Evolutionary conservation across 2,888 invertebrate species (phyloP), one percentile per base, ranked within the genome.

Genomic region (Apomyelois bistriatella): DNA sequence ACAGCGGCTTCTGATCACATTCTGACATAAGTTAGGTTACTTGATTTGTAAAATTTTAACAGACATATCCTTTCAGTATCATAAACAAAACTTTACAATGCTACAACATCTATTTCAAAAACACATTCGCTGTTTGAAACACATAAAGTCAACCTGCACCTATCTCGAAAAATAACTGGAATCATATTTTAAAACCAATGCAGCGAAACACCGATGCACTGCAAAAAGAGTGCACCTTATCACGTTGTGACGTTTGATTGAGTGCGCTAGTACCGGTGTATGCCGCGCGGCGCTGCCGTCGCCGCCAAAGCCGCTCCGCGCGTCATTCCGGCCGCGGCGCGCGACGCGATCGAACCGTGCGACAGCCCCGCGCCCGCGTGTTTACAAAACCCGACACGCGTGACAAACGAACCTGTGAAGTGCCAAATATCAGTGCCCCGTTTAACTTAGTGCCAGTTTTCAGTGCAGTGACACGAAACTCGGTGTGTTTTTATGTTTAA

Each of bases 251-350:
- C 69, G 77, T 79, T 70, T 84, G 85, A 84, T 79, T 77, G 86
- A 82, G 79, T 73, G 65, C 58, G 61, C 57, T 78, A 74, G 77
- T 77, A 70, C 73, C 15, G 46, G 4, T 10, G 28, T 35, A 50
- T 64, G 61, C 70, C 76, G 72, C 71, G 64, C 60, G 67, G 80
- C 79, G 81, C 76, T 72, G 65, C 70, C 62, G 79, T 73, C 79
- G 76, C 65, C 64, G 65, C 68, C 66, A 28, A 46, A 46, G 46
- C 46, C 73, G 68, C 70, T 61, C 73, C 67, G 73, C 85, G 82
- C 87, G 86, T 80, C 88, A 89, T 72, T 86, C 85, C 84, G 84
- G 82, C 86, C 87, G 86, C 84, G 87, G 82, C 86, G 80, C 80
- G 86, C 86, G 79, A 74, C 76, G 72, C 62, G 65, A 66, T 66